Evolutionary conservation across 92 coral and sea anemone species (phyloP).

Genomic region (Porites cylindrica): DNA sequence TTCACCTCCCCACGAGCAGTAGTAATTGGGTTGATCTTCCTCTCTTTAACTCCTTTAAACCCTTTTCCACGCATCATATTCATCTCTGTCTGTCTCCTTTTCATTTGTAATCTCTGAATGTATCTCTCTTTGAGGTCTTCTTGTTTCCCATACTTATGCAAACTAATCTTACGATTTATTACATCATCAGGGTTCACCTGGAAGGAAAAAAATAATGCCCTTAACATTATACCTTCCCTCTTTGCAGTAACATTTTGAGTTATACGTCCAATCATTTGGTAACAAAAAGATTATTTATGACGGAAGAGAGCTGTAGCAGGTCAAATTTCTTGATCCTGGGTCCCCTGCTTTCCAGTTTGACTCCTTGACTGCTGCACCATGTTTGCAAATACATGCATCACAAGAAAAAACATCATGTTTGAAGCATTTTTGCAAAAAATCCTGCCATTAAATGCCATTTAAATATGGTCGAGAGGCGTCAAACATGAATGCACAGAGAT

Average conservation of each 20-base stretch:
- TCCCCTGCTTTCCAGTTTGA: too few relatives aligned
- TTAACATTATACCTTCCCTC: background rate
- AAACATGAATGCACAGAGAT: too few relatives aligned
- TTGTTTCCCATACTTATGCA: conserved; percentile 72
- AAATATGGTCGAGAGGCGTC: too few relatives aligned
- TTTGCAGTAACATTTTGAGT: background rate
- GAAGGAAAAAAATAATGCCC: background rate
- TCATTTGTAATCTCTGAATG: conserved; percentile 84
- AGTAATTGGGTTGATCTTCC: conserved; percentile 88
- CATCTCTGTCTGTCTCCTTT: conserved; percentile 85
- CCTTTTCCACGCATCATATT: conserved; percentile 86
- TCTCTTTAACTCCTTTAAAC: conserved; percentile 84
- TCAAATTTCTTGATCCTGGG: too few relatives aligned
- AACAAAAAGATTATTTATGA: too few relatives aligned
- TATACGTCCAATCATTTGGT: too few relatives aligned
- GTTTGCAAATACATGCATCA: too few relatives aligned
- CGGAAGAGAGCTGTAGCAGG: too few relatives aligned
- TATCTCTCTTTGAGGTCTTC: conserved; percentile 90
- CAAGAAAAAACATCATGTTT: too few relatives aligned
- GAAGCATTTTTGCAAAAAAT: too few relatives aligned
- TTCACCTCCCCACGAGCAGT: conserved; percentile 89
- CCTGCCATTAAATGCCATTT: too few relatives aligned
- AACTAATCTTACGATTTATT: conserved; percentile 80
- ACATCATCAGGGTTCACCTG: conserved; percentile 89
- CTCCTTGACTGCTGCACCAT: too few relatives aligned